A percentile compares a stretch with the other conserved stretches of the same genome.
Evolutionary conservation across 2,797 vertebrate genomes (phyloP).

Genomic region (Borostomias antarcticus): DNA sequence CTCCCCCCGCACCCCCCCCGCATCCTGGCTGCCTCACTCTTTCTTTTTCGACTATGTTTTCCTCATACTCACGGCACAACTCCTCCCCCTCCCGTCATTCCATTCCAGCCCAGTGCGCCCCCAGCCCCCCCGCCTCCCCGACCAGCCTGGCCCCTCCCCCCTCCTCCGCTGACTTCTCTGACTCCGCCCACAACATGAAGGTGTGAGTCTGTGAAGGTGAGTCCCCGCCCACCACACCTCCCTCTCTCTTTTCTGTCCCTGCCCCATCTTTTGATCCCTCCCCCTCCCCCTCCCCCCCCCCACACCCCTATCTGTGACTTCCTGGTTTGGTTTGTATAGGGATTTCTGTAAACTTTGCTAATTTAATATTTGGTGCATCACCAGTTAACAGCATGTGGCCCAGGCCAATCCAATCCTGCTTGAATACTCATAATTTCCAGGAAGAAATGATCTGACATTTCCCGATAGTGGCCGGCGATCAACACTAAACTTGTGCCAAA

Average conservation of each 20-base stretch:
- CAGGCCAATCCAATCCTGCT: too few species aligned
- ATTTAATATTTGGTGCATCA: not conserved
- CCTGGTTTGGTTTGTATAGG: conserved; percentile 15
- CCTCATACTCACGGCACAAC: conserved; percentile 21
- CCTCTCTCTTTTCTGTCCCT: conserved; percentile 2
- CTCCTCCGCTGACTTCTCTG: conserved; percentile 77
- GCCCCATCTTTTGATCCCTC: not conserved
- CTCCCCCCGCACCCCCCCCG: not conserved
- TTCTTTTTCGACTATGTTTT: conserved; percentile 27
- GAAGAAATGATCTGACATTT: too few species aligned
- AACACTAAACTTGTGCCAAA: too few species aligned
- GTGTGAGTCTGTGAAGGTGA: conserved; percentile 83
- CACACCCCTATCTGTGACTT: not conserved
- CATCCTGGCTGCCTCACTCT: conserved; percentile 2
- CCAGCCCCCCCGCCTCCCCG: conserved; percentile 87
- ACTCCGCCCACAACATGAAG: conserved; percentile 86
- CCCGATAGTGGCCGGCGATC: too few species aligned
- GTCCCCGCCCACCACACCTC: conserved; percentile 55
- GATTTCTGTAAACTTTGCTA: not conserved
- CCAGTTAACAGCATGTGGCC: too few species aligned
- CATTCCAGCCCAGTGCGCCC: conserved; percentile 86
- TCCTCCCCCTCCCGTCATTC: conserved; percentile 27
- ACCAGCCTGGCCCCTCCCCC: conserved; percentile 85
- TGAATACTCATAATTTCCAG: too few species aligned
- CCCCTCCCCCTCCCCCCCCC: too few species aligned